Base-by-base conservation (phyloP, 2,797 vertebrate genomes). In the Erithacus rubecula region DNA sequence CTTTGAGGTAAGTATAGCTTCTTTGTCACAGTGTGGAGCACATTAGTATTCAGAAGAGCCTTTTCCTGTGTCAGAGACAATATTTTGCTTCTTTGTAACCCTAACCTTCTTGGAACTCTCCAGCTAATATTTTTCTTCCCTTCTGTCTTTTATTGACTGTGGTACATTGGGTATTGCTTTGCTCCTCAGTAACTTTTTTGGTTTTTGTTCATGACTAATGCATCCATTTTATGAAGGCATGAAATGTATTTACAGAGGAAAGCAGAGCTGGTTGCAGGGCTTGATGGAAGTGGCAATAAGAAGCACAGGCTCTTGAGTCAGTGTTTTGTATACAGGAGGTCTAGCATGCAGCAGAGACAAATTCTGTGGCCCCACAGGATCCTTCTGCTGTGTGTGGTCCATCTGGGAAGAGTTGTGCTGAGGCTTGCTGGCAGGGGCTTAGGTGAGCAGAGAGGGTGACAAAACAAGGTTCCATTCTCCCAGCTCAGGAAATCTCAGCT, bases 71-170 rank as follows among this genome's bases (percentile, higher is more conserved):
- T 95, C 78, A 83, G 72, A 95, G 58, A 36, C 89, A 96, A 52
- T 96, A 95, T 94, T 95, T 85, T 86, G 44, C 75, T 94, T 79
- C 89, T 95, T 88, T 89, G 83, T 94, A 93, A 95, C 46, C 43
- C 65, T 94, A 95, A 94, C 94, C 87, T 91, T 70, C 64, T 86
- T 90, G 71, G 72, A 97, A 93, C 81, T 95, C 65, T 92, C 67
- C 22, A 67, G 80, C 68, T 96, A 89, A 67, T 95, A 81, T 91
- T 95, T 89, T 89, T 79, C 69, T 92, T 89, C 75, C 68, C 39
- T 58, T 69, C 32, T 86, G 21, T 71, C 75, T 72, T 75, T 94
- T 95, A 89, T 65, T 85, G 80, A 39, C 81, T 83, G 62, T 87
- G 69, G 56, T 90, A 83, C 41, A 21, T 12, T 34, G 70, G 59